Conservation (phyloP, 2,888 invertebrate genomes). For the Cephus pygmeus region DNA sequence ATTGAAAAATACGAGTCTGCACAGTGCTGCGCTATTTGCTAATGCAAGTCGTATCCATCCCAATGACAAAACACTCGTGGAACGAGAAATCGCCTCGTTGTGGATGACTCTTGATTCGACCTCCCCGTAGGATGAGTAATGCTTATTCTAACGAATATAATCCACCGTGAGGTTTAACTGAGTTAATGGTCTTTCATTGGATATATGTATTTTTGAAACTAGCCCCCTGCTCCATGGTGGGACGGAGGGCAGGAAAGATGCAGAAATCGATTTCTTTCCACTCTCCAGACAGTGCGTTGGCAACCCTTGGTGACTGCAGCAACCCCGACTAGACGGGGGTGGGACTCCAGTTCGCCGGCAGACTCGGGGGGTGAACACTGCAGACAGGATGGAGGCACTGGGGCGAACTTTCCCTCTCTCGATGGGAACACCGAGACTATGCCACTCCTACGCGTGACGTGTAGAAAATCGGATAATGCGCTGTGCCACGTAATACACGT, state of each 20-base stretch:
- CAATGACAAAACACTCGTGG: neutral
- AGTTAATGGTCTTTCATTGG: neutral
- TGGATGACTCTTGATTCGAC: neutral
- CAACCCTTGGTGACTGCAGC: conserved; percentile 27
- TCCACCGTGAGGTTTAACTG: neutral
- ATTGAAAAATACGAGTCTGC: conserved; percentile 33
- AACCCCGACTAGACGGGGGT: neutral
- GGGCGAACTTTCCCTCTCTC: conserved; percentile 63
- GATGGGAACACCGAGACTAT: conserved; percentile 34
- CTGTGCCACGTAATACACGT: conserved; percentile 4
- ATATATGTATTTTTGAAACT: neutral
- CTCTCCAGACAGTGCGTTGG: conserved; percentile 21
- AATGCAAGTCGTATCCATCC: conserved; percentile 1
- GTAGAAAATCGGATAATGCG: conserved; percentile 39
- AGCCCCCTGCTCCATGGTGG: neutral
- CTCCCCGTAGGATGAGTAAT: neutral
- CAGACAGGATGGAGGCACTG: conserved; percentile 61
- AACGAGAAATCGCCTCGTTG: neutral
- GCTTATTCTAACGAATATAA: neutral
- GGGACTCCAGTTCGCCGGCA: neutral
- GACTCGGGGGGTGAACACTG: conserved; percentile 26
- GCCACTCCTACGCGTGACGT: conserved; percentile 54
- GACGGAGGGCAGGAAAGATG: neutral
- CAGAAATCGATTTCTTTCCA: neutral
- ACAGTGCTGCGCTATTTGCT: neutral